Evolutionary conservation across 2,113 vertebrate species (phyloP).

Genomic region (Rallus limicola): DNA sequence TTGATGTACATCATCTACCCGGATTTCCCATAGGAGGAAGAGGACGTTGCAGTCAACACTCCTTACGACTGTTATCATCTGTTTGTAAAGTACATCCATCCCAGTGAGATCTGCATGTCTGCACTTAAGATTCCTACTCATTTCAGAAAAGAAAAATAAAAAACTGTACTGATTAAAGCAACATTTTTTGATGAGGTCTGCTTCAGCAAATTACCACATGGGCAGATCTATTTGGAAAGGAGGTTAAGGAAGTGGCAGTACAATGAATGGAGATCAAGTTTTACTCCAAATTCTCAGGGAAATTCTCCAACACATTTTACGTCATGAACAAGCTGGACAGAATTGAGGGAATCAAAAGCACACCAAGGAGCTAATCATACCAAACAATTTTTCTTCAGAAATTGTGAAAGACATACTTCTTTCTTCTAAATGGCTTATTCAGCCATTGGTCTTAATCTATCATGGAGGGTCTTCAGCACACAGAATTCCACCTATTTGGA

Average conservation of each 20-base stretch:
- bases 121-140: not conserved
- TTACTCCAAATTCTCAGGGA: not conserved
- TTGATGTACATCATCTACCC: not conserved
- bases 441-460: not conserved
- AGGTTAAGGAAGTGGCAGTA: not conserved
- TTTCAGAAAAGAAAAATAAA: not conserved
- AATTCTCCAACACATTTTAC: not conserved
- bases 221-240: not conserved
- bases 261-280: not conserved
- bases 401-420: not conserved
- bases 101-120: not conserved
- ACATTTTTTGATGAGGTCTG: not conserved
- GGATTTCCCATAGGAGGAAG: not conserved
- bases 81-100: not conserved
- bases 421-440: not conserved
- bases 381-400: not conserved
- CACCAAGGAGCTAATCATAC: not conserved
- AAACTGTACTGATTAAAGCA: not conserved
- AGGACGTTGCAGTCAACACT: not conserved
- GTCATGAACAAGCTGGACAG: not conserved
- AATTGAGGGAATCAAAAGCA: not conserved
- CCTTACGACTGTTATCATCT: not conserved
- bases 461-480: not conserved
- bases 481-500: not conserved
- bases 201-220: not conserved